Evolutionary conservation across 2,888 invertebrate genomes (phyloP), one percentile per base, ranked within the genome.

Genomic region (Microplitis deprimator): DNA sequence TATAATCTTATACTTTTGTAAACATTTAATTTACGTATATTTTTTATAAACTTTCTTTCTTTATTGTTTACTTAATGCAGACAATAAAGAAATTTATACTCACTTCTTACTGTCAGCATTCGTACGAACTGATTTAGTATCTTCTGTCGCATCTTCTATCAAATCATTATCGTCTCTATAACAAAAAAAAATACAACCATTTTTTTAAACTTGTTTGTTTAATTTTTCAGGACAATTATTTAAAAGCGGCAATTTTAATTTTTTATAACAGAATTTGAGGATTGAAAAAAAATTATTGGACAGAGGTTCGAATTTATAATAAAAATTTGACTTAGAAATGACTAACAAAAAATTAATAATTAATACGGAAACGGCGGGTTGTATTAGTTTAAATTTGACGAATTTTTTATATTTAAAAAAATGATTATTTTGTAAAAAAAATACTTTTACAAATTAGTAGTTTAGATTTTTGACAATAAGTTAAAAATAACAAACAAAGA

Each of bases 121-220:
- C 8, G 94, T 93, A 84, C 94, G 93, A 5, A 91, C 90, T 5
- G 94, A 94, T 86, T 93, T 94, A 7, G 92, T 87, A 82, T 95
- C 95, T 77, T 95, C 95, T 0, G 91, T 92, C n/a, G 91, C 91
- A 77, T 95, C 95, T 78, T 95, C 95, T 71, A 94, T 93, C 83
- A 91, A 89, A 73, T 93, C 91, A 85, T 92, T 93, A 75, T 89
- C 89, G 62, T 92, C 92, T 74, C 93, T 93, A 85, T 86, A 91
- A 89, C 77, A 80, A 78, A 79, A 79, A 81, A 81, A 65, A 72
- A 50, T 50, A 29, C 29, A 29, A 67, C 68, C 38, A 62, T 4
- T 7, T 16, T 10, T n/a, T 40, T 39, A 8, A 62, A 72, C 13
- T 39, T 7, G 5, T 16, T n/a, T 17, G 2, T 17, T 39, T 40